Evolutionary conservation across 2,888 invertebrate genomes (phyloP).

Genomic region (Phytoseiulus persimilis): DNA sequence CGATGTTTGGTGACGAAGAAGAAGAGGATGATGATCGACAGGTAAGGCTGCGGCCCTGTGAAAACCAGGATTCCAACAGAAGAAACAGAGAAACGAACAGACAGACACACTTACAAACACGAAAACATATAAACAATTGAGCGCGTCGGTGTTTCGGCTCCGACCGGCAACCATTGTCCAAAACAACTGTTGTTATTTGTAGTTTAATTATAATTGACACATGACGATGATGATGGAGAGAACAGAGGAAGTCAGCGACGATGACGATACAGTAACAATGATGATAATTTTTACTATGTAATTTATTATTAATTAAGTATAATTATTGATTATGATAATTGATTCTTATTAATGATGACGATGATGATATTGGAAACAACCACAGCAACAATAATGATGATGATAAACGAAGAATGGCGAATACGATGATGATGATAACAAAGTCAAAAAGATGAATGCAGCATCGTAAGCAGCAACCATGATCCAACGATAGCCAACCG

Average conservation of each 20-base stretch:
- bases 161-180: background rate
- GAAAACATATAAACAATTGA: background rate
- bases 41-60: background rate
- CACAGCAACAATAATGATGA: background rate
- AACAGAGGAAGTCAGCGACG: background rate
- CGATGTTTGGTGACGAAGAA: background rate
- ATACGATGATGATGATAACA: background rate
- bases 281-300: background rate
- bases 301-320: background rate
- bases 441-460: background rate
- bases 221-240: background rate
- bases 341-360: background rate
- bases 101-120: background rate
- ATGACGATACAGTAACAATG: background rate
- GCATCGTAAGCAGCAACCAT: background rate
- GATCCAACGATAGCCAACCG: background rate
- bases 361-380: background rate
- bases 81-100: background rate
- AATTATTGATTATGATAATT: background rate
- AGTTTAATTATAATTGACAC: background rate
- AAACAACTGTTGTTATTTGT: conserved; percentile 5
- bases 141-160: background rate
- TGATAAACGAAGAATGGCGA: background rate
- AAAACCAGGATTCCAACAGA: background rate
- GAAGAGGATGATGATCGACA: background rate